These are phyloP conservation scores for Mesoligia furuncula DNA, from an alignment of 2,888 invertebrate genomes.

Conservation along the genomic window DNA sequence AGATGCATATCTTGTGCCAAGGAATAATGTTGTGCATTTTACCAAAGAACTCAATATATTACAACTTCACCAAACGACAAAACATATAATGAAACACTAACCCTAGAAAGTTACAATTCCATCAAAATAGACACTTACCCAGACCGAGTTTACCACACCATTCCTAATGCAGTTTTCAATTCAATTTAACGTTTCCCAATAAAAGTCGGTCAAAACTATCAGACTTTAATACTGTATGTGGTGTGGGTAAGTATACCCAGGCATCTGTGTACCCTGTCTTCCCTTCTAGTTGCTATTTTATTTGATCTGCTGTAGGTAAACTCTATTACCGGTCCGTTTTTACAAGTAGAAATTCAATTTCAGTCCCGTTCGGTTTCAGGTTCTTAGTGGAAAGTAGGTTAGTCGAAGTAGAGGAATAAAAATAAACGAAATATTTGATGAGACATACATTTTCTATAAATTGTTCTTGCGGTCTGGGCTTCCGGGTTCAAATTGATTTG, in stretches of 20 bases:
- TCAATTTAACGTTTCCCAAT: conserved; percentile 50
- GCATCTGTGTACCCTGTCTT: conserved; percentile 75
- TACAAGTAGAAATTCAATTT: conserved; percentile 88
- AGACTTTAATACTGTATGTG: conserved; percentile 50
- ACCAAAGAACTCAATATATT: not conserved
- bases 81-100: not conserved
- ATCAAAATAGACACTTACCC: conserved; percentile 25
- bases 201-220: conserved; percentile 60
- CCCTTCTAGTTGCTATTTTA: conserved; percentile 82
- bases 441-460: conserved; percentile 41
- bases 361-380: conserved; percentile 78
- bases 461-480: conserved; percentile 30
- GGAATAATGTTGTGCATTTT: not conserved
- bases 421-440: conserved; percentile 73
- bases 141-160: conserved; percentile 30
- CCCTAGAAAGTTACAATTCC: conserved; percentile 28
- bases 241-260: conserved; percentile 44
- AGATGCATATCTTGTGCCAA: not conserved
- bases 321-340: conserved; percentile 88
- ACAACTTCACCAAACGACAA: conserved; percentile 9
- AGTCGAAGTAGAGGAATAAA: conserved; percentile 77
- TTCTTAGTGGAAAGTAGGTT: conserved; percentile 84
- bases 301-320: conserved; percentile 87
- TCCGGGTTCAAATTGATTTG: conserved; percentile 37
- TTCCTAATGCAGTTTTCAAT: conserved; percentile 50